phyloP scores from a whole-genome alignment of 2,888 invertebrate species.

The Cryptophagus acutangulus region DNA sequence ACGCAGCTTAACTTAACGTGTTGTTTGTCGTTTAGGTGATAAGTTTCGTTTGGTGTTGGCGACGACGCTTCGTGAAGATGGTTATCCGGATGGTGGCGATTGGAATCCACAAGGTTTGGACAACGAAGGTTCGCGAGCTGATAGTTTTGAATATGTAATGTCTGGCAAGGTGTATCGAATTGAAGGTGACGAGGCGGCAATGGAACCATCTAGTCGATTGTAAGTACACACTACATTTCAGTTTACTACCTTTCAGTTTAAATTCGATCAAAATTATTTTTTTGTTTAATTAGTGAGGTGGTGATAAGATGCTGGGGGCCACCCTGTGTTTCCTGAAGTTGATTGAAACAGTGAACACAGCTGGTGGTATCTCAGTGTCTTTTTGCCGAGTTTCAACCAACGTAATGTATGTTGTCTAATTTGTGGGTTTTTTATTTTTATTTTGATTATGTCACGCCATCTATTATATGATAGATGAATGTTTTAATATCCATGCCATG shows the following conservation, averaged over 20 bases:
- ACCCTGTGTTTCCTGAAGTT: conserved; percentile 90
- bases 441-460: no score
- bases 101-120: conserved; percentile 79
- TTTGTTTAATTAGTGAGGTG: conserved; percentile 9
- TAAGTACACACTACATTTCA: conserved; percentile 40
- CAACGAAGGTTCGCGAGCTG: conserved; percentile 85
- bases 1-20: no score
- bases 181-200: conserved; percentile 91
- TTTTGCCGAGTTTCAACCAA: conserved; percentile 47
- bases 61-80: conserved; percentile 93
- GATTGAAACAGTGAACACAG: conserved; percentile 90
- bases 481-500: no score
- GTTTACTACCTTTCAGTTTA: not conserved
- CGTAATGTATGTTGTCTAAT: no score
- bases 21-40: no score
- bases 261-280: not conserved
- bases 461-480: no score
- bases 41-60: conserved; percentile 87
- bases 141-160: conserved; percentile 99
- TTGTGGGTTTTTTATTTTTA: no score
- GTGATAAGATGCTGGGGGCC: conserved; percentile 70
- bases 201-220: conserved; percentile 79
- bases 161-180: conserved; percentile 94
- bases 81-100: conserved; percentile 92
- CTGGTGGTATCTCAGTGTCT: conserved; percentile 98